These are phyloP conservation scores for Tauraco hartlaubi DNA, from an alignment of 2,797 vertebrate genomes.

Conservation along the genomic window DNA sequence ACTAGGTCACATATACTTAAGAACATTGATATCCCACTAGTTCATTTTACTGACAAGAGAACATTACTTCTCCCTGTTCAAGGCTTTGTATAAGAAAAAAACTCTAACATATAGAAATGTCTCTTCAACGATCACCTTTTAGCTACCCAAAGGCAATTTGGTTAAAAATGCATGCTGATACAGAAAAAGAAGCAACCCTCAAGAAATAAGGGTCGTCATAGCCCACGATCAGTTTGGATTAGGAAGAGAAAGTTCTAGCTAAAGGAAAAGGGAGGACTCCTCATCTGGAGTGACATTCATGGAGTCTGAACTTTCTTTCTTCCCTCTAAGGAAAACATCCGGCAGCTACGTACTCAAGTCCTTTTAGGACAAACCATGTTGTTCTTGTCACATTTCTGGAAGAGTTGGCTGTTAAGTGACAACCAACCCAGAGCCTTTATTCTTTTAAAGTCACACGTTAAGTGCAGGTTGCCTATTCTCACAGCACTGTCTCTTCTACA, in stretches of 20 bases:
- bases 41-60: neutral
- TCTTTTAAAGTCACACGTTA: neutral
- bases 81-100: neutral
- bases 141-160: neutral
- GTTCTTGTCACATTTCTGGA: neutral
- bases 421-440: neutral
- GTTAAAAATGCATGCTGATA: neutral
- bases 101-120: neutral
- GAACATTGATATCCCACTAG: slow-evolving; percentile 15
- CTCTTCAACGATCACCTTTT: neutral
- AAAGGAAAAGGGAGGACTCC: neutral
- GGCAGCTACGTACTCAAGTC: neutral
- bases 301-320: neutral
- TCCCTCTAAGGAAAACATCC: neutral
- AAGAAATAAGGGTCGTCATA: neutral
- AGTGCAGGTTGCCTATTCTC: neutral
- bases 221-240: neutral
- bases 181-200: neutral
- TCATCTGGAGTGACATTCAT: neutral
- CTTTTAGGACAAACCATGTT: neutral
- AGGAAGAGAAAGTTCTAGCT: neutral
- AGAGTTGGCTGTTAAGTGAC: neutral
- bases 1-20: slow-evolving; percentile 55
- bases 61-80: neutral
- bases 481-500: neutral